phyloP scores from a whole-genome alignment of 2,113 vertebrate species.

The Heteronetta atricapilla region DNA sequence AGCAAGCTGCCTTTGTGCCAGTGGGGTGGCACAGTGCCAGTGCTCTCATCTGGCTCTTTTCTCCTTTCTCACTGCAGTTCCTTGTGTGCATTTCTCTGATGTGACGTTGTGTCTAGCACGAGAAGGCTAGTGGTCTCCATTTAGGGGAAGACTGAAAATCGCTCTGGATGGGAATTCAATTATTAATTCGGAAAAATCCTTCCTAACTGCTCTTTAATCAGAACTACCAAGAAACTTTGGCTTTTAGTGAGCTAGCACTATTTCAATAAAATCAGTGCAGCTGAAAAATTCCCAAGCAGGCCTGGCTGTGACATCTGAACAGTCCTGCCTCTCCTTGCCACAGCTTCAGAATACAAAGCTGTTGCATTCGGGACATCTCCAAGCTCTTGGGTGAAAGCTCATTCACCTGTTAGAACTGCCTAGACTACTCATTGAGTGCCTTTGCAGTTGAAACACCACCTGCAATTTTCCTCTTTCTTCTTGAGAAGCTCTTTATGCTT shows the following conservation, averaged over 20 bases:
- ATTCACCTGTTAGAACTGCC: background rate
- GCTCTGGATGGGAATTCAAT: background rate
- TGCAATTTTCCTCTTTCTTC: background rate
- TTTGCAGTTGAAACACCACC: background rate
- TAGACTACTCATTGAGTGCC: background rate
- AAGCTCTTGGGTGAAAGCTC: background rate
- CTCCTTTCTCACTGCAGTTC: background rate
- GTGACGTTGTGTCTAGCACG: background rate
- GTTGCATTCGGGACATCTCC: background rate
- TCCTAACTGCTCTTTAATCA: background rate
- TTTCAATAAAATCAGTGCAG: background rate
- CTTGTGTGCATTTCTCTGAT: background rate
- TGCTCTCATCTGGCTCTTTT: background rate
- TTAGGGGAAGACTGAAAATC: background rate
- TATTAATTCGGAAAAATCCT: background rate
- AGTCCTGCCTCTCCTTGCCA: background rate
- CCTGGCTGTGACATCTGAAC: background rate
- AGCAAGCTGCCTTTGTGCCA: background rate
- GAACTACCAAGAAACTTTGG: background rate
- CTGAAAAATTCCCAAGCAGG: constrained; percentile 2
- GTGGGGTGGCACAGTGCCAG: background rate
- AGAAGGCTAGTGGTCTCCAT: background rate
- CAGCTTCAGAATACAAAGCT: constrained; percentile 8
- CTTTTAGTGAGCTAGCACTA: background rate
- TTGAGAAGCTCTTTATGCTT: background rate